Evolutionary conservation across 2,113 vertebrate species (phyloP).

Genomic region (Cygnus buccinator): DNA sequence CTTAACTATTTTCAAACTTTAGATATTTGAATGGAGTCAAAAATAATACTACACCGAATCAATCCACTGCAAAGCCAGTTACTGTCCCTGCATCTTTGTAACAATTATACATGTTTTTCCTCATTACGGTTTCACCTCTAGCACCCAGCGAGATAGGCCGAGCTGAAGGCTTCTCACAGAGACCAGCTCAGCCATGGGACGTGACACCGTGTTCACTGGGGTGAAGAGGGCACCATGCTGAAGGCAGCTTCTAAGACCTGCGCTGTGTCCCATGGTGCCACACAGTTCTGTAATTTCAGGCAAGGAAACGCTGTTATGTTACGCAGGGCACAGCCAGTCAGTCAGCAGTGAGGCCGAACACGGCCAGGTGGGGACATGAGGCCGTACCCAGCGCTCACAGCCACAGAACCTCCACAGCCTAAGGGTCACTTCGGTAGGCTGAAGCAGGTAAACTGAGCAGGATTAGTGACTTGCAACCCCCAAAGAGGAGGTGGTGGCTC

Average conservation of each 20-base stretch:
- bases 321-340: not conserved
- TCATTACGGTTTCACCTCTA: not conserved
- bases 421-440: not conserved
- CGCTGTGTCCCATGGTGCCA: not conserved
- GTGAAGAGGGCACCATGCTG: not conserved
- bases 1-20: not conserved
- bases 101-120: not conserved
- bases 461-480: not conserved
- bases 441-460: not conserved
- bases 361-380: not conserved
- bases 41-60: not conserved
- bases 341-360: not conserved
- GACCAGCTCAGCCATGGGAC: not conserved
- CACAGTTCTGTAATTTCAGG: not conserved
- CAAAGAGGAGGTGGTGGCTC: not conserved
- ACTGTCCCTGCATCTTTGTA: too few relatives aligned
- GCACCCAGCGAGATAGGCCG: not conserved
- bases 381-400: not conserved
- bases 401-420: not conserved
- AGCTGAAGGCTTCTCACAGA: not conserved
- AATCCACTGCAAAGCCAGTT: not conserved
- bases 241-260: not conserved
- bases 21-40: not conserved
- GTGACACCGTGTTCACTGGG: not conserved
- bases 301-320: not conserved